Evolutionary conservation across 2,797 vertebrate species (phyloP).

Genomic region (Brachymystax lenok): DNA sequence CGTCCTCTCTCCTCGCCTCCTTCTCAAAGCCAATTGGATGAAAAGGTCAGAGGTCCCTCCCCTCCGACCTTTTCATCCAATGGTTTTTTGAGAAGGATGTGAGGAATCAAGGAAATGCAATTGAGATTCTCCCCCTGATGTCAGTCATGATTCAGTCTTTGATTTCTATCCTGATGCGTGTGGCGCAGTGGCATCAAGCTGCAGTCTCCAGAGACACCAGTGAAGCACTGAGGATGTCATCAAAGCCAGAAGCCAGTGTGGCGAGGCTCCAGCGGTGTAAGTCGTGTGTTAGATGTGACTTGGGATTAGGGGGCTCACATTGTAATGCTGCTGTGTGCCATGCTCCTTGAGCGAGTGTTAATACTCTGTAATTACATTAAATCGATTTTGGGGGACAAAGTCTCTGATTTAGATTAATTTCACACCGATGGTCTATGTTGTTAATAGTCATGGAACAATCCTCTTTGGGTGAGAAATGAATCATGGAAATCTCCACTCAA

Average conservation of each 20-base stretch:
- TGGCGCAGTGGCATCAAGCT: not conserved
- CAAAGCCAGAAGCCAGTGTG: not conserved
- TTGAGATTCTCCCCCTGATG: not conserved
- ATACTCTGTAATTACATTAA: conserved; percentile 59
- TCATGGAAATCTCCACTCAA: not conserved
- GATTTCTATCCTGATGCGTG: not conserved
- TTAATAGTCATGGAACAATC: not conserved
- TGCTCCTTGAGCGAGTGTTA: conserved; percentile 40
- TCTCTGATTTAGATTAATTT: conserved; percentile 47
- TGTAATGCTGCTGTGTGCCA: conserved; percentile 35
- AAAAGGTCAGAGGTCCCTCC: no score
- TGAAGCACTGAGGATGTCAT: conserved; percentile 19
- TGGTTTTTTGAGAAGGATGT: no score
- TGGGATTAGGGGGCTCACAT: conserved; percentile 58
- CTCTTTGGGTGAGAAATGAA: not conserved
- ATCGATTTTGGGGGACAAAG: conserved; percentile 51
- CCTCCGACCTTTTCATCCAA: no score
- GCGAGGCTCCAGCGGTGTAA: not conserved
- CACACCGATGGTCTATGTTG: conserved; percentile 17
- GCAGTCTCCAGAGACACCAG: conserved; percentile 20
- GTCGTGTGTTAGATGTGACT: conserved; percentile 48
- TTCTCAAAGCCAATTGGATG: no score
- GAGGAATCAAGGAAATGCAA: no score
- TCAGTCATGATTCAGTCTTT: not conserved
- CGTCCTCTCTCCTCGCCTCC: no score